Percentiles rank a stretch among this genome's conserved stretches.
These are phyloP conservation scores for Zygaena filipendulae DNA, from an alignment of 2,888 invertebrate species.

Conservation along the genomic window DNA sequence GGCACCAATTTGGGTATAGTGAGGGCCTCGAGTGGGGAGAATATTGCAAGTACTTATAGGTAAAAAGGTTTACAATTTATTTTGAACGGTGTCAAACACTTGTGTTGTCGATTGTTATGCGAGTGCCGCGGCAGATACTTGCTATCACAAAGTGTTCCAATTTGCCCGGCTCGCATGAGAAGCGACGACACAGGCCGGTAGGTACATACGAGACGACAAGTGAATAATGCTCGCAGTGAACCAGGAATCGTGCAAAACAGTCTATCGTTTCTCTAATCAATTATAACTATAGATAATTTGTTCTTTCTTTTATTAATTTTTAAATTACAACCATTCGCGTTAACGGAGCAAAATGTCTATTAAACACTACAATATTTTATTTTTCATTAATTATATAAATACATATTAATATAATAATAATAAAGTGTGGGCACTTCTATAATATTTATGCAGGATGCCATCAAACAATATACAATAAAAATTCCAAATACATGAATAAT, in stretches of 20 bases:
- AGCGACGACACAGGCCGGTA: conserved; percentile 26
- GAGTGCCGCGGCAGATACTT: conserved; percentile 22
- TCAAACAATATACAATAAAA: conserved; percentile 38
- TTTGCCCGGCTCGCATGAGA: conserved; percentile 23
- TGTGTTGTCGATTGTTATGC: conserved; percentile 24
- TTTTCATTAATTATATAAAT: no score
- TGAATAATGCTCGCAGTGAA: conserved; percentile 19
- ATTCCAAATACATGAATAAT: no score
- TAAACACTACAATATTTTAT: no score
- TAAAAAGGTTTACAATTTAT: no score
- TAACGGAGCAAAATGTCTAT: conserved; percentile 61
- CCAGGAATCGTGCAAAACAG: conserved; percentile 60
- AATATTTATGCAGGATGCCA: conserved; percentile 35
- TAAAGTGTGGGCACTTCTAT: conserved; percentile 45
- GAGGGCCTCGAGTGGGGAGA: no score
- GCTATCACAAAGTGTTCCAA: conserved; percentile 48
- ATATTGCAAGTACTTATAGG: conserved; percentile 39
- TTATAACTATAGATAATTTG: neutral
- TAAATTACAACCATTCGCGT: conserved; percentile 65
- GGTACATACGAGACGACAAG: neutral
- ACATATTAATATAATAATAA: conserved; percentile 37
- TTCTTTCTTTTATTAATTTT: no score
- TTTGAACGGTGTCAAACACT: conserved; percentile 23
- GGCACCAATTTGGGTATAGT: no score
- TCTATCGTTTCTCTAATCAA: conserved; percentile 55